Evolutionary conservation across 2,113 vertebrate species (phyloP).

Genomic region (Sardina pilchardus): DNA sequence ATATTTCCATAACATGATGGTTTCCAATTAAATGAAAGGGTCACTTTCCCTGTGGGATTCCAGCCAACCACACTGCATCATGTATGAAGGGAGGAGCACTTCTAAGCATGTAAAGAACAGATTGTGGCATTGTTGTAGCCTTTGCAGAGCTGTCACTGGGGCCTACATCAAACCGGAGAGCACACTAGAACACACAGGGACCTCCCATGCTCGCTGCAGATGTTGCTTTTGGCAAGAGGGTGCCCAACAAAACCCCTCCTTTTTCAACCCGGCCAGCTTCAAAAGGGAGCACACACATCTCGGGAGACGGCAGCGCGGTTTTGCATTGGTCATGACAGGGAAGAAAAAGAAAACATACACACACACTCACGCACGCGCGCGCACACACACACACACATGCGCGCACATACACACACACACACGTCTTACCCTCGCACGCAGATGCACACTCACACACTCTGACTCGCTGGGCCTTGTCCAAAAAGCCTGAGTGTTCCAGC

Average conservation of each 20-base stretch:
- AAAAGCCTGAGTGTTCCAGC: conserved; percentile 52
- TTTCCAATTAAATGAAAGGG: neutral
- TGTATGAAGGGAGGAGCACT: conserved; percentile 8
- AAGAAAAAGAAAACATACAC: conserved; percentile 29
- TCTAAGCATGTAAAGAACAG: conserved; percentile 54
- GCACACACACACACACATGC: neutral
- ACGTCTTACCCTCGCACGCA: neutral
- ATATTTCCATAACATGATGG: neutral
- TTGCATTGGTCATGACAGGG: conserved; percentile 34
- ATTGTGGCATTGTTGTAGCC: conserved; percentile 53
- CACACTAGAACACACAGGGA: conserved; percentile 55
- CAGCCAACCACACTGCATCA: neutral
- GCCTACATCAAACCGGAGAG: conserved; percentile 47
- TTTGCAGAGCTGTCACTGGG: conserved; percentile 41
- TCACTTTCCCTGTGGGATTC: neutral
- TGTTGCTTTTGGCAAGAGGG: conserved; percentile 69
- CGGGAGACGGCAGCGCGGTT: conserved; percentile 45
- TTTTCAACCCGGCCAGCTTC: conserved; percentile 51
- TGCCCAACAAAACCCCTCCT: conserved; percentile 52
- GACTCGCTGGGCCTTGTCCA: conserved; percentile 32
- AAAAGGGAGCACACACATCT: conserved; percentile 54
- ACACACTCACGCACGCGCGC: neutral
- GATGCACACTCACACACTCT: neutral
- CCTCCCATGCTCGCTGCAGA: conserved; percentile 64
- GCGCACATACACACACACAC: neutral